Evolutionary conservation across 2,888 invertebrate species (phyloP).

Genomic region (Lomographa bimaculata): DNA sequence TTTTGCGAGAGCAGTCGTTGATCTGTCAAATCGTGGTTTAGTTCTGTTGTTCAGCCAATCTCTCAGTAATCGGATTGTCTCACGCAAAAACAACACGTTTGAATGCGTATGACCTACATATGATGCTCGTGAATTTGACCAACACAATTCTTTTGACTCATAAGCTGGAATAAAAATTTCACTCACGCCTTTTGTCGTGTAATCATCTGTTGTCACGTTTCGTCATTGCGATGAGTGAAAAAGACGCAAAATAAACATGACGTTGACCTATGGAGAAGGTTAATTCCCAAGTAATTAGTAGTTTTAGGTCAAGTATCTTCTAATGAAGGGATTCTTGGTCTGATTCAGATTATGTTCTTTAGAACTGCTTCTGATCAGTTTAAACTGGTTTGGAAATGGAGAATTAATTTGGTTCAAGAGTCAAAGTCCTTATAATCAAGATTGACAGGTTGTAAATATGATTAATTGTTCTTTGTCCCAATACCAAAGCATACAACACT

Average conservation of each 20-base stretch:
- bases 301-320: conserved; percentile 22
- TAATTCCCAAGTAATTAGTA: conserved; percentile 22
- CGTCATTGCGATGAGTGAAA: conserved; percentile 9
- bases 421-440: no score
- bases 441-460: no score
- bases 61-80: conserved; percentile 7
- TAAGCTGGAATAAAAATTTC: conserved; percentile 2
- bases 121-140: conserved; percentile 4
- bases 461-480: no score
- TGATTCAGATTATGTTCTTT: no score
- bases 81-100: conserved; percentile 15
- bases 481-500: no score
- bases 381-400: no score
- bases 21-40: conserved; percentile 28
- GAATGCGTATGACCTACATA: conserved; percentile 29
- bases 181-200: background rate
- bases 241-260: conserved; percentile 14
- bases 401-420: no score
- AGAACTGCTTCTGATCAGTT: no score
- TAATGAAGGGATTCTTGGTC: no score
- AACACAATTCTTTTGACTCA: no score
- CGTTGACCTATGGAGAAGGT: conserved; percentile 17
- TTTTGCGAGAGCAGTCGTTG: conserved; percentile 16
- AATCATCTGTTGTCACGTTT: conserved; percentile 19
- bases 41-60: conserved; percentile 18